These are phyloP conservation scores for Cricetomys ansorgei DNA, from an alignment of 2,113 vertebrate species.

Conservation along the genomic window DNA sequence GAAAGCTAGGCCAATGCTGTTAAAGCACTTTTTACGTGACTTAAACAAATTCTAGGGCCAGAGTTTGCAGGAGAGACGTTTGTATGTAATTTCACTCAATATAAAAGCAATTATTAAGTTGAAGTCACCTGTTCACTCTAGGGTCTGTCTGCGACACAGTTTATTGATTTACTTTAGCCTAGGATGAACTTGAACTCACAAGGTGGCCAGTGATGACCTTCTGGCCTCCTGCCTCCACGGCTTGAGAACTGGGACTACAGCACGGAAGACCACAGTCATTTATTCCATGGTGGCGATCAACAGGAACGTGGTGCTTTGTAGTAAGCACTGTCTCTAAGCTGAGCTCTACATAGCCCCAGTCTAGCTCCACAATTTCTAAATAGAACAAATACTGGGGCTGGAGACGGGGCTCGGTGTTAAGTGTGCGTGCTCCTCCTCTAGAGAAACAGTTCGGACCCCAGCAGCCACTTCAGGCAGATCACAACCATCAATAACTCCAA, in stretches of 20 bases:
- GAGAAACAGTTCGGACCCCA: neutral
- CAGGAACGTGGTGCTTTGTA: neutral
- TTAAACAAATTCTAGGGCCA: neutral
- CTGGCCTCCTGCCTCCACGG: neutral
- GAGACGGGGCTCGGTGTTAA: neutral
- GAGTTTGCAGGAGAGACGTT: neutral
- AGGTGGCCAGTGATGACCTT: neutral
- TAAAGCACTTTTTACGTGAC: slow-evolving; percentile 31
- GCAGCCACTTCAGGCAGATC: neutral
- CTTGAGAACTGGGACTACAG: neutral
- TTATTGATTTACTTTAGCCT: neutral
- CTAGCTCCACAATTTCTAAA: neutral
- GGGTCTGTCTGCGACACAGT: neutral
- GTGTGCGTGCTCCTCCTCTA: neutral
- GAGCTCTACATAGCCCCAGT: neutral
- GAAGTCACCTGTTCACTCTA: slow-evolving; percentile 19
- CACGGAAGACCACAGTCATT: neutral
- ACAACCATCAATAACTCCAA: no score
- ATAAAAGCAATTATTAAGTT: slow-evolving; percentile 45
- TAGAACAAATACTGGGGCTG: neutral
- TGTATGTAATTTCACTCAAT: slow-evolving; percentile 19
- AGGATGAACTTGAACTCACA: neutral
- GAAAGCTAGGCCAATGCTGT: neutral
- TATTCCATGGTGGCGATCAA: neutral
- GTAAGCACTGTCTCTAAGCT: no score